Evolutionary conservation across 2,113 vertebrate genomes (phyloP).

Genomic region (Sturnus vulgaris): DNA sequence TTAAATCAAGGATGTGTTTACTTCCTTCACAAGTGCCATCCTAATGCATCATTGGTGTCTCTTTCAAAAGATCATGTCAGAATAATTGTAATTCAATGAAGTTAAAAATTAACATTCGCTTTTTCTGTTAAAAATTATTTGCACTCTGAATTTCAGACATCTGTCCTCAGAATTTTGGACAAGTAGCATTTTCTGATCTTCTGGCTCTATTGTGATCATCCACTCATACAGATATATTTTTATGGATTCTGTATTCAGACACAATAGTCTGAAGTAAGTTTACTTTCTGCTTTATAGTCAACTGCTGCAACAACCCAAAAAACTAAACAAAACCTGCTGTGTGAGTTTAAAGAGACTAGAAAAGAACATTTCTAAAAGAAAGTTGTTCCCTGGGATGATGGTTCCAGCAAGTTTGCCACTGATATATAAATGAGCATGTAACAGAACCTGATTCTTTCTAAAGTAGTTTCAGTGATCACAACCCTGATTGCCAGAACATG

Average conservation of each 20-base stretch:
- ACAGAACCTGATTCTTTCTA: neutral
- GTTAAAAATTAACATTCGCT: neutral
- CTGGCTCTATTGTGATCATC: neutral
- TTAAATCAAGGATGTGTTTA: neutral
- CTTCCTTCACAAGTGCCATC: neutral
- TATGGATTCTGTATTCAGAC: neutral
- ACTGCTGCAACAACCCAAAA: neutral
- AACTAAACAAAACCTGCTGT: neutral
- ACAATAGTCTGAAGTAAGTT: neutral
- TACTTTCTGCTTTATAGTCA: neutral
- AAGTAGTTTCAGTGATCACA: neutral
- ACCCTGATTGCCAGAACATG: neutral
- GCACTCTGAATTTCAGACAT: neutral
- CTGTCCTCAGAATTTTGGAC: neutral
- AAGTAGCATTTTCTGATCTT: neutral
- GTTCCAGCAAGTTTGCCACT: neutral
- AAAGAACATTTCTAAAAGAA: neutral
- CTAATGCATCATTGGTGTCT: accelerated
- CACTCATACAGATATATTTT: neutral
- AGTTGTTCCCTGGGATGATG: neutral
- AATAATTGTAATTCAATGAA: neutral
- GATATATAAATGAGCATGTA: accelerated
- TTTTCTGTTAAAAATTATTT: neutral
- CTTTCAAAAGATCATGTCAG: neutral
- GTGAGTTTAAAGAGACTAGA: neutral